Base-by-base conservation (phyloP, 1,140 invertebrate genomes). In the Drosophila ananassae region DNA sequence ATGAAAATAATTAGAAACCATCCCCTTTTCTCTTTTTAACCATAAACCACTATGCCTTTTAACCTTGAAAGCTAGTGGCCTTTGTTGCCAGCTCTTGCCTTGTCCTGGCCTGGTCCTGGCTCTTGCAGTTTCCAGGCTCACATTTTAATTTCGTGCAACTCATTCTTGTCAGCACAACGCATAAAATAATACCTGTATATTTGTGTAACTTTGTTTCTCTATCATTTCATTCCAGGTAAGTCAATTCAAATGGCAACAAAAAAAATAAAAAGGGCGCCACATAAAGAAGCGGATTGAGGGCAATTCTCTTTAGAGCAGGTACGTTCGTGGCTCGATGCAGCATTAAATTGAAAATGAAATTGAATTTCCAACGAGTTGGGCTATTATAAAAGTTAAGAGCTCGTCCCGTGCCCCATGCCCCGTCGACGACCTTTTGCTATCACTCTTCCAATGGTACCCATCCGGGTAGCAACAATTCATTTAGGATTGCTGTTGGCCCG, bases 261-360 rank as follows among this genome's bases (percentile, higher is more conserved):
- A 67, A 44, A 17, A 2, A 17, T 17, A 10, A n/a, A 54, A 13
- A 30, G 46, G 24, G 44, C 28, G 21, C 21, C 47, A 69, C 30
- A 77, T 41, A 55, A 60, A 41, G 32, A 54, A 53, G 41, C 71
- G 74, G 61, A 72, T 82, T 74, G 79, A 63, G 57, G 48, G 58
- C 50, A 55, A 71, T 64, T 59, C 60, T 50, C 41, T 41, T 44
- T 28, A 53, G 51, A 53, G 46, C 50, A 73, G 69, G 63, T 74
- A 66, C 63, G 61, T 69, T 48, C 44, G 69, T 83, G 63, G 79
- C 59, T 59, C 78, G 63, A 66, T 87, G 83, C 82, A 89, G 83
- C 82, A 89, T 87, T 78, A 87, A 85, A 87, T 82, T 87, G 79
- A 87, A 89, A 87, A 79, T 89, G 75, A 87, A 85, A 87, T 87